These are phyloP conservation scores for Nephrotoma flavescens DNA, from an alignment of 2,888 invertebrate species.

Conservation along the genomic window DNA sequence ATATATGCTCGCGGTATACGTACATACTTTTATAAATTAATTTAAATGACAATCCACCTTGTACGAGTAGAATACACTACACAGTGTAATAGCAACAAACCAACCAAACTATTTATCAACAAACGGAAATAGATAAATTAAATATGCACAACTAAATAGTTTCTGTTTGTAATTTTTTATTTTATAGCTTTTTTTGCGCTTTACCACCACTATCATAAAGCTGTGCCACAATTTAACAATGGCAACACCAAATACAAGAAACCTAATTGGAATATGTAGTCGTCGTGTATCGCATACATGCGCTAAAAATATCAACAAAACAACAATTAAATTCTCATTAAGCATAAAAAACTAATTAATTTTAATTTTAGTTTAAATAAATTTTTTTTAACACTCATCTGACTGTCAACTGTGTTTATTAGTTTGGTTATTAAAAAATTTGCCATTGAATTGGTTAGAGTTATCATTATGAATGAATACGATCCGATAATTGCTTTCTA, in stretches of 20 bases:
- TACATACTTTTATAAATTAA: not conserved
- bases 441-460: not conserved
- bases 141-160: not conserved
- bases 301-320: not conserved
- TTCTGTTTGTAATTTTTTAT: not conserved
- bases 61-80: not conserved
- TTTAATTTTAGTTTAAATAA: not conserved
- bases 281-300: not conserved
- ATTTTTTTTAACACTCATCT: not conserved
- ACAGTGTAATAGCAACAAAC: not conserved
- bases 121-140: not conserved
- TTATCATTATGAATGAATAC: not conserved
- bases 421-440: not conserved
- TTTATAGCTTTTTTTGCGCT: not conserved
- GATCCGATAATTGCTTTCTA: not conserved
- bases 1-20: not conserved
- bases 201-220: not conserved
- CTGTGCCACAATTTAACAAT: not conserved
- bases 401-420: not conserved
- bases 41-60: not conserved
- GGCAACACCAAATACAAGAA: not conserved
- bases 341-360: not conserved
- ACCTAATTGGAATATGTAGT: not conserved
- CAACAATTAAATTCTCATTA: not conserved
- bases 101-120: not conserved